These are phyloP conservation scores for Nycteola revayana DNA, from an alignment of 2,888 invertebrate species.

Conservation along the genomic window DNA sequence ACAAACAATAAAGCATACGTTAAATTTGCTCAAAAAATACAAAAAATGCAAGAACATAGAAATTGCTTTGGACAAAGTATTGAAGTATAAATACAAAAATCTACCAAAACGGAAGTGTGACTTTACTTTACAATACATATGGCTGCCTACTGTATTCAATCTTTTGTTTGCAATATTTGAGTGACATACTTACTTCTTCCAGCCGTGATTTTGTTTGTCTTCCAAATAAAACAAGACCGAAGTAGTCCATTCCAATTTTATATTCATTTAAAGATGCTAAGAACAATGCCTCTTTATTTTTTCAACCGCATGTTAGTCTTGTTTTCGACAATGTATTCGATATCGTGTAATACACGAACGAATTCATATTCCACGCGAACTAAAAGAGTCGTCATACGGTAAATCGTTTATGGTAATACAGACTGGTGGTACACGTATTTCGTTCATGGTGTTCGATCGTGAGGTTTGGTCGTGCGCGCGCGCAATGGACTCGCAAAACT, in stretches of 20 bases:
- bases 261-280: constrained; percentile 35
- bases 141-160: background rate
- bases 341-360: constrained; percentile 63
- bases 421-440: constrained; percentile 62
- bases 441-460: constrained; percentile 75
- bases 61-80: too few relatives aligned
- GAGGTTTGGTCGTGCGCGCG: constrained; percentile 72
- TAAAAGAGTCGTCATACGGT: constrained; percentile 73
- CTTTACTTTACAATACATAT: too few relatives aligned
- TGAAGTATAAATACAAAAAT: too few relatives aligned
- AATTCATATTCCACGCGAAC: constrained; percentile 71
- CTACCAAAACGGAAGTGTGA: too few relatives aligned
- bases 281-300: constrained; percentile 52
- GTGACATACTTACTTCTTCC: constrained; percentile 11
- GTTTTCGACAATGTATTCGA: constrained; percentile 61
- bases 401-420: constrained; percentile 72
- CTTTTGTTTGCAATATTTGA: constrained; percentile 1
- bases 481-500: constrained; percentile 50
- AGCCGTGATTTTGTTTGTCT: constrained; percentile 10
- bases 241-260: constrained; percentile 9
- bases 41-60: too few relatives aligned
- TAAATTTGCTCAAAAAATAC: too few relatives aligned
- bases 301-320: constrained; percentile 50
- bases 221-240: constrained; percentile 13
- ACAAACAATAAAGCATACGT: too few relatives aligned